Base-by-base conservation (phyloP, 2,113 vertebrate species). In the Dascyllus trimaculatus region DNA sequence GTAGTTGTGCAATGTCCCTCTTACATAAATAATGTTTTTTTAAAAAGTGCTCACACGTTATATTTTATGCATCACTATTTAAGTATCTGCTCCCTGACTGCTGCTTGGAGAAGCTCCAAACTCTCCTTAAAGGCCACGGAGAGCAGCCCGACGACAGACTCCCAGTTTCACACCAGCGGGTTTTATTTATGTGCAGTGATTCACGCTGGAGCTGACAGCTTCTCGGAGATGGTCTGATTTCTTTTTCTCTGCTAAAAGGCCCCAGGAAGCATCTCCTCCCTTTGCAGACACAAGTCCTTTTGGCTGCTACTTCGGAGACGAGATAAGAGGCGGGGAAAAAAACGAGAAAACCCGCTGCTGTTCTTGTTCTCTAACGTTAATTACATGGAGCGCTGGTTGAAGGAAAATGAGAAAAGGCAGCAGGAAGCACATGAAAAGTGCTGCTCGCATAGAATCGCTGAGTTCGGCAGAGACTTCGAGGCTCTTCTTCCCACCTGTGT, bases 131-230 rank as follows among this genome's bases (percentile, higher is more conserved):
- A 82, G 80, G 45, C 67, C 38, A 32, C 32, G 70, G 81, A 65
- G 74, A 14, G 29, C 35, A 62, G 24, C 21, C 35, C 60, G 43
- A 45, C 60, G 71, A 85, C 61, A 72, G 57, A 58, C 21, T 69
- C 43, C 38, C 43, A 63, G 69, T 79, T 79, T 84, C 68, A 59
- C 63, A 70, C 3, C 2, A 70, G 26, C 22, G 29, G 46, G 64
- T 71, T 80, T 66, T 51, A 82, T 77, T 72, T 77, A 71, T 82
- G 53, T 17, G 3, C 52, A 76, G 14, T 84, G 71, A 77, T 66
- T 79, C 63, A 76, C 49, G 17, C 49, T 64, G 65, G 38, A 57
- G 66, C 38, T 22, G 69, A 70, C 63, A 66, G 24, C 57, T 60
- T 73, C 57, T 61, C 29, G 3, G 51, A 84, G 62, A 79, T 67